Evolutionary conservation across 2,113 vertebrate genomes (phyloP), one percentile per base, ranked within the genome.

Genomic region (Terrapene triunguis): DNA sequence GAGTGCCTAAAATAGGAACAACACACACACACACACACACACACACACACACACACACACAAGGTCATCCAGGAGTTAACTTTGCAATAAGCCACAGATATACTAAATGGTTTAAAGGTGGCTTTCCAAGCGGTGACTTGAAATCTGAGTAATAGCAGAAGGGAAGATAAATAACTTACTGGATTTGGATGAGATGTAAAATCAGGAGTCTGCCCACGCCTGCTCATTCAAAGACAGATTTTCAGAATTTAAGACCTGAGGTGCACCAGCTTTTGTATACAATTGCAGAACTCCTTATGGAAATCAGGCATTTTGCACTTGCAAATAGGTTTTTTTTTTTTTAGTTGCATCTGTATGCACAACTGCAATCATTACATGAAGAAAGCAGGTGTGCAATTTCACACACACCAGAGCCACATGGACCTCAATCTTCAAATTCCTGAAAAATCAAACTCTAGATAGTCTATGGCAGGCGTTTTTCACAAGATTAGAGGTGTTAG

Each of bases 111-210:
- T 50, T 16, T 50, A 14, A 93, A 51, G 53, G 76, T 55, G 84
- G 24, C 1, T 4, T 51, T 89, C 85, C 48, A 29, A 88, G 72
- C 89, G 82, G 35, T 89, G 74, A 85, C 81, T 93, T 88, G 74
- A 95, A 95, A 93, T 94, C 57, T 89, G 79, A 94, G 29, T 81
- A 94, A 86, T 10, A 88, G 74, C 81, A 90, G 84, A 76, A 85
- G 81, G 57, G 74, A 95, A 94, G 57, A 87, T 50, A 80, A 2
- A 42, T 35, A 62, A 72, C 1, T 1, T 50, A 4, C 22, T 86
- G 83, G 9, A 85, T 95, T 94, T 92, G 94, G 95, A 85, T 29
- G 80, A 84, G 25, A 32, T 5, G 17, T 59, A 82, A 84, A 93
- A 42, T 53, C 83, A 83, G 92, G 48, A 42, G 51, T 10, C 53